Evolutionary conservation across 2,113 vertebrate species (phyloP).

Genomic region (Grammomys dolichurus): DNA sequence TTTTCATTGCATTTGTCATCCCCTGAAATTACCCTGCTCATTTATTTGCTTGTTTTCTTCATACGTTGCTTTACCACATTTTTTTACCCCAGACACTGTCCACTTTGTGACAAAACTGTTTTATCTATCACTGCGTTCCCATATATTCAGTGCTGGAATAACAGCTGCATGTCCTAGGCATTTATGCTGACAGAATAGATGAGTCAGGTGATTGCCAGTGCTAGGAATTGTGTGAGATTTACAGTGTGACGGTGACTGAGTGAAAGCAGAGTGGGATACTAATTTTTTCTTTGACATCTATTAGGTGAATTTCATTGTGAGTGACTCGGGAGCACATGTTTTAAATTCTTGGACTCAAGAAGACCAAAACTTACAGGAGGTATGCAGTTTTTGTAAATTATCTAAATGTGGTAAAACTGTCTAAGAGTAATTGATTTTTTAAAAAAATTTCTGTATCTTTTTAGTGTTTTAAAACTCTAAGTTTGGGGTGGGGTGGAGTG

Average conservation of each 20-base stretch:
- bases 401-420: conserved; percentile 45
- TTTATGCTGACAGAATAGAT: neutral
- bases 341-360: conserved; percentile 98
- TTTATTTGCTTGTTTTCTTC: conserved; percentile 35
- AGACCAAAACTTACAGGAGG: conserved; percentile 97
- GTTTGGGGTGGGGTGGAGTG: neutral
- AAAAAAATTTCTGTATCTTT: neutral
- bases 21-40: neutral
- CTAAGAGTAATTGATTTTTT: conserved; percentile 18
- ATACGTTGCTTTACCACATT: neutral
- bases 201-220: neutral
- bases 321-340: conserved; percentile 97
- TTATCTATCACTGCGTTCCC: neutral
- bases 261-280: conserved; percentile 40
- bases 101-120: neutral
- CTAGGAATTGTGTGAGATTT: conserved; percentile 4
- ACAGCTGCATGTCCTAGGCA: neutral
- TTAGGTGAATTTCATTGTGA: conserved; percentile 98
- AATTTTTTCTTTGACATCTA: conserved; percentile 74
- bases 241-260: neutral
- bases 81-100: neutral
- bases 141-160: neutral
- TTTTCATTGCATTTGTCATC: neutral
- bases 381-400: conserved; percentile 82
- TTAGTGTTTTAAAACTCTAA: conserved; percentile 33